Percentiles rank a stretch among this genome's conserved stretches.
phyloP scores from a whole-genome alignment of 2,888 invertebrate genomes.

The Drosophila testacea region DNA sequence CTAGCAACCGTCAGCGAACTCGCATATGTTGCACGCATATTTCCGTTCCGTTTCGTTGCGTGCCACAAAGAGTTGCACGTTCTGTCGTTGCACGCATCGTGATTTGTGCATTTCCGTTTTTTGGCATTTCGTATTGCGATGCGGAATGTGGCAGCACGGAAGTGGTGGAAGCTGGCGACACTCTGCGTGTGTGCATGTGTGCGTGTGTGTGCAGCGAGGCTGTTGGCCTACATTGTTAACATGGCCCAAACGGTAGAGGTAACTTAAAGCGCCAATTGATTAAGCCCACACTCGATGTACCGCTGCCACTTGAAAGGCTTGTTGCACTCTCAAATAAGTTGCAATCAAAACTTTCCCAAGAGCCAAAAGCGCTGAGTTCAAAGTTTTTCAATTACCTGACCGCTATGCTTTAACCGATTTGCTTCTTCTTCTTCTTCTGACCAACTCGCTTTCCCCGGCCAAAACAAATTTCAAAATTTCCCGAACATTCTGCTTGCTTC shows the following conservation, averaged over 20 bases:
- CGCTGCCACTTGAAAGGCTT: neutral
- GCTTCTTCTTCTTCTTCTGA: constrained; percentile 1
- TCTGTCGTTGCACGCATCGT: constrained; percentile 43
- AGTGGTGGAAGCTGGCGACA: constrained; percentile 17
- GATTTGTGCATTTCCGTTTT: constrained; percentile 74
- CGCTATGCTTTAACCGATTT: constrained; percentile 44
- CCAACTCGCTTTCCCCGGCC: constrained; percentile 11
- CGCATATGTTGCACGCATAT: constrained; percentile 68
- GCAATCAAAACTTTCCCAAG: constrained; percentile 54
- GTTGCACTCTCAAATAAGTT: constrained; percentile 28
- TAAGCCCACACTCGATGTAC: constrained; percentile 37
- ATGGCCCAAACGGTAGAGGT: neutral
- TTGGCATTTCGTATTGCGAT: constrained; percentile 29
- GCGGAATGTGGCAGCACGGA: constrained; percentile 25
- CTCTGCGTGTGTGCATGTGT: neutral
- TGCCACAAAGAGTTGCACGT: constrained; percentile 49
- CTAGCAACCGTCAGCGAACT: constrained; percentile 36
- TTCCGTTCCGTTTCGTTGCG: constrained; percentile 62
- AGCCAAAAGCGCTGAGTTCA: constrained; percentile 47
- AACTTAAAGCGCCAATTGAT: constrained; percentile 70
- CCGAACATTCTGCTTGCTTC: constrained; percentile 32
- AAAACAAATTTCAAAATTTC: constrained; percentile 32
- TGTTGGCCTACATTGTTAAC: constrained; percentile 25
- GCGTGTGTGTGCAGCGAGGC: constrained; percentile 7
- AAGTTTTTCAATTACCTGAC: constrained; percentile 77